Base-by-base conservation (phyloP, 2,113 vertebrate species). In the Anolis sagrei region DNA sequence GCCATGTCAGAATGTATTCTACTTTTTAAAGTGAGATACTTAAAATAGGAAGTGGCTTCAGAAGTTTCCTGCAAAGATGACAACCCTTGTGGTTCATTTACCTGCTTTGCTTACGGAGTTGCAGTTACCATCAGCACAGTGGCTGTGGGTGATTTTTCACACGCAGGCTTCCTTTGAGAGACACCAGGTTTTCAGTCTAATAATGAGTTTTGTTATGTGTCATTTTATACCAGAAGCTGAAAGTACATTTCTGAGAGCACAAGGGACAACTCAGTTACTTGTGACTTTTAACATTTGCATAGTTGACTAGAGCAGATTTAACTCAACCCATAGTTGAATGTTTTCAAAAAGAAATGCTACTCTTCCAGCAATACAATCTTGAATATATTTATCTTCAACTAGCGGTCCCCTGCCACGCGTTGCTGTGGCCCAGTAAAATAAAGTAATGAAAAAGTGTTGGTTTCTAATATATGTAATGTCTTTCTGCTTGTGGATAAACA, bases 41-140 rank as follows among this genome's bases (percentile, higher is more conserved):
- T 23, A 88, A 61, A 72, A 85, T 70, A 79, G 84, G 76, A 86
- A 79, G 51, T 79, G 51, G 69, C 9, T 27, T 69, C 44, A 79
- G 27, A 49, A 44, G 14, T 62, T 83, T 61, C 54, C 32, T 16
- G 39, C 73, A 49, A 54, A 82, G 69, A 66, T 73, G 54, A 58
- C 18, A 72, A 13, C 36, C 2, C 23, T 77, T 54, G 44, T 74
- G 39, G 44, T 79, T 73, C n/a, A 25, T 78, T 73, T 54, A 39
- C 0, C 3, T 79, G 0, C 4, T 87, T 81, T 82, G 3, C 85
- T 80, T 86, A 73, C 9, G 23, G 27, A 62, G 21, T 34, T 73
- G 29, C 5, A 29, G 18, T 23, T 36, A 70, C 62, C 82, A 16
- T 7, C 66, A 29, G 29, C 34, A 2, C 62, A 51, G 8, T 64